Conservation (phyloP, 2,113 vertebrate species). For the Amblyornis subalaris region DNA sequence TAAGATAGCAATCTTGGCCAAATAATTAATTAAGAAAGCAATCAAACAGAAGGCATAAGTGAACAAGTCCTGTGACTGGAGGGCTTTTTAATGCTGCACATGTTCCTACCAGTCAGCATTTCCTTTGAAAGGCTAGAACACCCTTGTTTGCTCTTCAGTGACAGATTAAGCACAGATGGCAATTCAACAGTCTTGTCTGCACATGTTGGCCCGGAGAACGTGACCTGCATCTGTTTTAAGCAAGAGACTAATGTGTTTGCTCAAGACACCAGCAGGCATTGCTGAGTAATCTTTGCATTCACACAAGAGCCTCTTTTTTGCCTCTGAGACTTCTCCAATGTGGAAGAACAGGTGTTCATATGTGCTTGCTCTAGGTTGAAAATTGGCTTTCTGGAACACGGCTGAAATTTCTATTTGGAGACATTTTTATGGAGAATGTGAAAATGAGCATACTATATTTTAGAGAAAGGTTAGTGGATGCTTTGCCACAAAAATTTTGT, state of each 20-base stretch:
- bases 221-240: slow-evolving; percentile 57
- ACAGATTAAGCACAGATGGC: slow-evolving; percentile 63
- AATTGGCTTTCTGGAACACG: not conserved
- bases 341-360: not conserved
- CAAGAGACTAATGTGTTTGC: slow-evolving; percentile 15
- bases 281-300: slow-evolving; percentile 50
- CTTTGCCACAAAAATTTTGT: not conserved
- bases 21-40: not conserved
- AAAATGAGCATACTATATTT: not conserved
- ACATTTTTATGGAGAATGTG: not conserved
- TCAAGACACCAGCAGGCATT: slow-evolving; percentile 32
- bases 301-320: not conserved
- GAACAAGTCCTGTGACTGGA: not conserved
- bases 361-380: not conserved
- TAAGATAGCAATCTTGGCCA: not conserved
- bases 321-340: not conserved
- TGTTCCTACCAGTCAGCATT: slow-evolving; percentile 47
- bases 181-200: slow-evolving; percentile 39
- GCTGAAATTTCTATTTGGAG: not conserved
- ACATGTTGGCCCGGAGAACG: slow-evolving; percentile 24
- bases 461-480: not conserved
- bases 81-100: not conserved
- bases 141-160: slow-evolving; percentile 56
- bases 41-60: not conserved
- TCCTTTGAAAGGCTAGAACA: slow-evolving; percentile 35